Evolutionary conservation across 2,113 vertebrate genomes (phyloP).

Genomic region (Triplophysa rosa): DNA sequence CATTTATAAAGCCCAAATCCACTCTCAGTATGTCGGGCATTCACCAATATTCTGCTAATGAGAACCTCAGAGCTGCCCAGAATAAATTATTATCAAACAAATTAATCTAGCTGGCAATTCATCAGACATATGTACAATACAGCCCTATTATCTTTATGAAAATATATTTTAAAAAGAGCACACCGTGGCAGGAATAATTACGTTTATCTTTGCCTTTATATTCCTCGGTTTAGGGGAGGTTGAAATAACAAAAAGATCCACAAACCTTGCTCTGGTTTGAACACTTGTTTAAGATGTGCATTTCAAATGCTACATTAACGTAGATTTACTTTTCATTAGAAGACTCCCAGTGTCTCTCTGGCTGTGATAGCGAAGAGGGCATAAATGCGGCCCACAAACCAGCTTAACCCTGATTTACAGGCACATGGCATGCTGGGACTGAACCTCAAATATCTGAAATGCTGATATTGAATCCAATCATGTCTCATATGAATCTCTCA

Average conservation of each 20-base stretch:
- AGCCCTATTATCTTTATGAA: conserved; percentile 34
- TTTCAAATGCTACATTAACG: conserved; percentile 47
- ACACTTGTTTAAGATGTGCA: conserved; percentile 32
- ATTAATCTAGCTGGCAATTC: conserved; percentile 16
- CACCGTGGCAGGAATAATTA: conserved; percentile 33
- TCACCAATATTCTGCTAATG: conserved; percentile 21
- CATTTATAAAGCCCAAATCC: conserved; percentile 26
- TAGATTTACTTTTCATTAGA: conserved; percentile 46
- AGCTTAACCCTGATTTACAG: background rate
- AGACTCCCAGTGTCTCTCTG: conserved; percentile 6
- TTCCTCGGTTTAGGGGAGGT: conserved; percentile 30
- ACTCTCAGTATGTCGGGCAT: conserved; percentile 2
- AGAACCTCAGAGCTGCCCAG: conserved; percentile 1
- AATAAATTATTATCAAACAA: conserved; percentile 24
- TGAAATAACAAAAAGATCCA: conserved; percentile 39
- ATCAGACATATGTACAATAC: conserved; percentile 34
- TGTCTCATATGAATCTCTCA: no score
- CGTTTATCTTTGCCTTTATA: conserved; percentile 31
- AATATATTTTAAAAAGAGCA: conserved; percentile 35
- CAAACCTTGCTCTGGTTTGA: conserved; percentile 24
- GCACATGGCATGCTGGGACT: conserved; percentile 18
- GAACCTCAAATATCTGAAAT: conserved; percentile 28
- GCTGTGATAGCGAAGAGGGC: background rate
- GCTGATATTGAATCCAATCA: background rate
- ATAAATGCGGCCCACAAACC: background rate